Percentiles rank a stretch among this genome's conserved stretches.
Conservation (phyloP, 2,797 vertebrate genomes). For the Phoeniculus purpureus region DNA sequence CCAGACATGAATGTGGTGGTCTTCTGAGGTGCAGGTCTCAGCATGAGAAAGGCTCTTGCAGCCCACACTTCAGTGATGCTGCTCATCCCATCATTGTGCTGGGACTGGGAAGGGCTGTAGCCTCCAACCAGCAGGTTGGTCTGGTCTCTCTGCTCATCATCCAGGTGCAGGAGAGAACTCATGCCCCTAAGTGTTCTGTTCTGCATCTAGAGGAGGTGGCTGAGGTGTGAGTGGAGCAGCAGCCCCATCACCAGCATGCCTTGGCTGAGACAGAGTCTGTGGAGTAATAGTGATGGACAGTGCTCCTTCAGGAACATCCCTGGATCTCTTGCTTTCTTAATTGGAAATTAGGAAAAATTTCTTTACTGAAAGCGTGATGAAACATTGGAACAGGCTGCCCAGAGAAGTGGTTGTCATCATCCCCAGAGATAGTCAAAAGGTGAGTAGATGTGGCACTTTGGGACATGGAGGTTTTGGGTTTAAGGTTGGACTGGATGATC, state of each 20-base stretch:
- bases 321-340: no score
- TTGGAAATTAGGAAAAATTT: no score
- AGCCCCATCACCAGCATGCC: rapidly evolving
- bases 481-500: no score
- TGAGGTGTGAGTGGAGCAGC: rapidly evolving
- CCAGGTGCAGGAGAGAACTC: not conserved
- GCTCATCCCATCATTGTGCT: rapidly evolving
- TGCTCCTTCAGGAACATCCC: no score
- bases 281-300: not conserved
- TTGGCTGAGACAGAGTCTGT: rapidly evolving
- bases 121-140: not conserved
- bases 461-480: no score
- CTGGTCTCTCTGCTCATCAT: not conserved
- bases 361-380: no score
- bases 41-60: not conserved
- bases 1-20: not conserved
- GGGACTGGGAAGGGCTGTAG: not conserved
- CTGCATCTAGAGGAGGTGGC: not conserved
- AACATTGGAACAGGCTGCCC: no score
- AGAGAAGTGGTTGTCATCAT: no score
- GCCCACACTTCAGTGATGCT: rapidly evolving
- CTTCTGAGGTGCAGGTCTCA: not conserved
- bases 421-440: no score
- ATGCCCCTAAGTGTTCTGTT: rapidly evolving
- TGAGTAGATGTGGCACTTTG: no score